Percentiles rank a stretch among this genome's conserved stretches.
Conservation (phyloP, 2,888 invertebrate species). For the Diloba caeruleocephala region DNA sequence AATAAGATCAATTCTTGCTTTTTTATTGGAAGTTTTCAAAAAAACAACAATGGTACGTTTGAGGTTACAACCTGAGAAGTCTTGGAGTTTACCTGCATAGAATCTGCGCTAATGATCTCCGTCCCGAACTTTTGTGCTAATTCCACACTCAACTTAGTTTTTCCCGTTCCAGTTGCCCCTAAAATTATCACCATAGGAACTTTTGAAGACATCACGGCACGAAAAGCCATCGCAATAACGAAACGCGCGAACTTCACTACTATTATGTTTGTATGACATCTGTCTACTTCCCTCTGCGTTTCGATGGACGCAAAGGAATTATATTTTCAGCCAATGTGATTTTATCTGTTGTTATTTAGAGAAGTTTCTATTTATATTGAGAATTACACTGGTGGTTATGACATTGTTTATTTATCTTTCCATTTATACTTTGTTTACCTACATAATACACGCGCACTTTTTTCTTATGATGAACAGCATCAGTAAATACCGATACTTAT, state of each 20-base stretch:
- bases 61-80: conserved; percentile 69
- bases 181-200: conserved; percentile 95
- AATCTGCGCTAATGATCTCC: conserved; percentile 99
- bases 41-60: conserved; percentile 45
- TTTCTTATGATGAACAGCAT: neutral
- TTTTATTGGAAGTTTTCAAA: neutral
- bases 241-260: conserved; percentile 81
- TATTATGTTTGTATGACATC: conserved; percentile 69
- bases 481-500: neutral
- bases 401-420: conserved; percentile 32
- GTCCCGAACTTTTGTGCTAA: conserved; percentile 95
- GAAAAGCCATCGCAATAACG: conserved; percentile 76
- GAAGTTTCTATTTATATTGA: conserved; percentile 25
- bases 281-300: conserved; percentile 15
- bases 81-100: conserved; percentile 95
- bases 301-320: conserved; percentile 31
- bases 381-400: conserved; percentile 10
- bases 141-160: conserved; percentile 98
- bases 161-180: conserved; percentile 99
- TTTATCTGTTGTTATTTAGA: conserved; percentile 22
- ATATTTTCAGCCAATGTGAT: conserved; percentile 23
- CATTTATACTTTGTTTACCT: conserved; percentile 14
- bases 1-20: neutral
- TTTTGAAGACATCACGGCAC: conserved; percentile 76
- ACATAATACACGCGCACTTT: conserved; percentile 1